phyloP scores from a whole-genome alignment of 2,113 vertebrate species.

The Triplophysa rosa region DNA sequence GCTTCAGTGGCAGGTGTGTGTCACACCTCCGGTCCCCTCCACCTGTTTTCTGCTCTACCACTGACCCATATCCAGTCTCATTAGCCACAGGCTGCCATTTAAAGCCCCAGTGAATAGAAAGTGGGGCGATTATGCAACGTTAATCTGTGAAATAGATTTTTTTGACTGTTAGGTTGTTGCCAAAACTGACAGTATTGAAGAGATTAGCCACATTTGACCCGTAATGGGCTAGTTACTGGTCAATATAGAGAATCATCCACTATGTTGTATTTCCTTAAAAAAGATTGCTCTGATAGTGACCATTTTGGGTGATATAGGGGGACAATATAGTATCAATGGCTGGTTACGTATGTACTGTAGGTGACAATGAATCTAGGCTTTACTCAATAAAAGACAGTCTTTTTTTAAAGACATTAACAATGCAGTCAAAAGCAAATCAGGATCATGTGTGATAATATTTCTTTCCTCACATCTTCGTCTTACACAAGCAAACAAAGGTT shows the following conservation, averaged over 20 bases:
- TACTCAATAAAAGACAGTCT: too few species aligned
- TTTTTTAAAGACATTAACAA: too few species aligned
- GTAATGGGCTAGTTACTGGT: too few species aligned
- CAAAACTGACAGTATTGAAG: background rate
- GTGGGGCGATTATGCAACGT: conserved; percentile 58
- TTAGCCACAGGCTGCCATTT: conserved; percentile 64
- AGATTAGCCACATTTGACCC: too few species aligned
- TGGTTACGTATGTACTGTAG: too few species aligned
- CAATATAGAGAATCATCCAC: too few species aligned
- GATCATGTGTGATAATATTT: background rate
- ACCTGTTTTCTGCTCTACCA: conserved; percentile 62
- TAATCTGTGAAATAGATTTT: conserved; percentile 56
- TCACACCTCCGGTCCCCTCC: conserved; percentile 56
- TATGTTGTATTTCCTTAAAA: too few species aligned
- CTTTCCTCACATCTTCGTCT: background rate
- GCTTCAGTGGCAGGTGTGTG: conserved; percentile 63
- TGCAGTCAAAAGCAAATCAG: too few species aligned
- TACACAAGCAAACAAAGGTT: background rate
- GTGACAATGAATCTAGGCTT: too few species aligned
- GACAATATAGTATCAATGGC: too few species aligned
- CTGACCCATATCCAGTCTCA: conserved; percentile 70
- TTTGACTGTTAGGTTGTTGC: conserved; percentile 21
- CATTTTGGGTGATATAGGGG: too few species aligned
- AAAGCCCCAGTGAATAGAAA: conserved; percentile 51
- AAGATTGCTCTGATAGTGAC: too few species aligned